phyloP scores from a whole-genome alignment of 1,140 invertebrate species.

The Conus ventricosus region DNA sequence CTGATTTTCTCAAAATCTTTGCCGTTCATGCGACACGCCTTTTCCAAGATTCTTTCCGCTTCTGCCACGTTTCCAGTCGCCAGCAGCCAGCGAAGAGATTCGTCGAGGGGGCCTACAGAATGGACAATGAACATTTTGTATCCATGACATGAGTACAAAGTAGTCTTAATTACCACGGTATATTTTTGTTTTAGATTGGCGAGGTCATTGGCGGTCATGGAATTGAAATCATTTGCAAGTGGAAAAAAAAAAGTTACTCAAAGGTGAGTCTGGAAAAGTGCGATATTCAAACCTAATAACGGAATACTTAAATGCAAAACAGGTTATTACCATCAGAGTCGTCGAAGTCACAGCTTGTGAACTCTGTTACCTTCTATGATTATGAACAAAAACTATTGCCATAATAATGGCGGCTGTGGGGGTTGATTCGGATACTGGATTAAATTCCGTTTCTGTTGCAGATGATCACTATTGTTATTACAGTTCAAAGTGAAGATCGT shows the following conservation, averaged over 20 bases:
- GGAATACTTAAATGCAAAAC: no score
- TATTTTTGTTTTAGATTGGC: background rate
- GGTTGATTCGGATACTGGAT: no score
- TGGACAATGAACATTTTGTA: background rate
- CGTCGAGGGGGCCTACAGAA: slow-evolving; percentile 41
- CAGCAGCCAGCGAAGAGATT: slow-evolving; percentile 64
- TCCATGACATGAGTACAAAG: background rate
- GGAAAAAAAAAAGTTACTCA: background rate
- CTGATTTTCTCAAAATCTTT: slow-evolving; percentile 23
- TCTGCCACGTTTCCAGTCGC: slow-evolving; percentile 53
- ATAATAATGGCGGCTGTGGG: no score
- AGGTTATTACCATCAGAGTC: no score
- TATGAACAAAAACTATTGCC: no score
- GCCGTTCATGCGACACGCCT: slow-evolving; percentile 57
- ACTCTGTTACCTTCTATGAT: no score
- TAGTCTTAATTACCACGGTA: background rate
- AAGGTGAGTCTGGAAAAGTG: no score
- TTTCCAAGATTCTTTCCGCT: slow-evolving; percentile 51
- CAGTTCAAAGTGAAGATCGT: no score
- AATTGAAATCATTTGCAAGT: background rate
- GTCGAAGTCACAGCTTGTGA: no score
- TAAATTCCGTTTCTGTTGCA: no score
- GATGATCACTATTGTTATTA: no score
- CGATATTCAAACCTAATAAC: no score
- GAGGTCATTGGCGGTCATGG: background rate